Evolutionary conservation across 2,888 invertebrate genomes (phyloP).

Genomic region (Coenonympha arcania): DNA sequence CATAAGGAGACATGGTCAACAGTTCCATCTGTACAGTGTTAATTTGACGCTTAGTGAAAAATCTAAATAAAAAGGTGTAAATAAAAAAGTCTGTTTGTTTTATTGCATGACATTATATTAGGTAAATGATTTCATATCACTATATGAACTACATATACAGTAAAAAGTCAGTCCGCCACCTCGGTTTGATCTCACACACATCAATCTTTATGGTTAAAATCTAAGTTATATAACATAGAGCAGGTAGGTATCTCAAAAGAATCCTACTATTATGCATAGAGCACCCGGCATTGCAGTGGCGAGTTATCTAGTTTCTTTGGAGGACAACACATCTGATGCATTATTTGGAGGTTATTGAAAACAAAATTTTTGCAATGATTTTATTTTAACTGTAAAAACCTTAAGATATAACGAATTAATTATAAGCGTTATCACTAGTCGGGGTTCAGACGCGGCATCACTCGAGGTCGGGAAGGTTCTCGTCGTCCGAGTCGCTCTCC

Average conservation of each 20-base stretch:
- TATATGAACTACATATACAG: no score
- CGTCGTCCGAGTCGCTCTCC: constrained; percentile 86
- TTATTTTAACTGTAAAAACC: constrained; percentile 72
- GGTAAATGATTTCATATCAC: no score
- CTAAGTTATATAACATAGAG: no score
- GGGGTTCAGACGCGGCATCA: constrained; percentile 51
- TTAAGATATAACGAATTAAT: constrained; percentile 60
- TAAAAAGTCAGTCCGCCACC: no score
- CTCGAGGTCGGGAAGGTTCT: constrained; percentile 83
- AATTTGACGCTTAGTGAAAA: constrained; percentile 43
- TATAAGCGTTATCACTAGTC: constrained; percentile 42
- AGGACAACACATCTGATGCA: no score
- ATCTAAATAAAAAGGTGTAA: constrained; percentile 40
- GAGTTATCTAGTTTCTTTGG: no score
- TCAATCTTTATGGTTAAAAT: no score
- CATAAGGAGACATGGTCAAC: constrained; percentile 68
- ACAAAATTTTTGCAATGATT: constrained; percentile 35
- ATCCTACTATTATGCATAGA: no score
- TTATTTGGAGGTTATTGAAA: constrained; percentile 13
- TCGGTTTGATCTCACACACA: no score
- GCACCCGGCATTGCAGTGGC: no score
- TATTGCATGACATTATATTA: no score
- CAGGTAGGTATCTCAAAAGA: no score
- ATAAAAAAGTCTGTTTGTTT: background rate
- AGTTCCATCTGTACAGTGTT: constrained; percentile 67